phyloP scores from a whole-genome alignment of 2,888 invertebrate genomes.

The Matsumyia berberina region DNA sequence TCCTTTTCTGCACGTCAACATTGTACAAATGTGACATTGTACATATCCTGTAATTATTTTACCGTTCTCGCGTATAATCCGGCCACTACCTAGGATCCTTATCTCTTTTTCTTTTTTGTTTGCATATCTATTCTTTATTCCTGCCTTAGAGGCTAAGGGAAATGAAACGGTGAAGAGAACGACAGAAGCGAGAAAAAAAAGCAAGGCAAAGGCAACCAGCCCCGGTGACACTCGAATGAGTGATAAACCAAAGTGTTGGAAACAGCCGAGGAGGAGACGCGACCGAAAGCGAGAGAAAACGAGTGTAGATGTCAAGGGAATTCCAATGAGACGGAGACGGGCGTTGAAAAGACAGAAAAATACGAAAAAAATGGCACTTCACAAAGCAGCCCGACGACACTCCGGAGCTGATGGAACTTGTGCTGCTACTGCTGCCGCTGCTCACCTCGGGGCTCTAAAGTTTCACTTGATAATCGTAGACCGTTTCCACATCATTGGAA shows the following conservation, averaged over 20 bases:
- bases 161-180: constrained; percentile 8
- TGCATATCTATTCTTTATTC: constrained; percentile 12
- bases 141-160: constrained; percentile 19
- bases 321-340: constrained; percentile 38
- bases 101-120: constrained; percentile 13
- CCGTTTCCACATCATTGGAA: constrained; percentile 68
- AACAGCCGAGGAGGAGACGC: constrained; percentile 26
- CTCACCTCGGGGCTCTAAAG: constrained; percentile 58
- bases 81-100: constrained; percentile 36
- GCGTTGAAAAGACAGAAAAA: constrained; percentile 40
- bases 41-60: constrained; percentile 69
- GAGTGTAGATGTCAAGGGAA: constrained; percentile 56
- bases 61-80: constrained; percentile 55
- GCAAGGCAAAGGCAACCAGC: too few relatives aligned
- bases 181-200: neutral
- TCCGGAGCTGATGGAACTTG: constrained; percentile 30
- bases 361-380: constrained; percentile 30
- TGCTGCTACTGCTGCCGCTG: too few relatives aligned
- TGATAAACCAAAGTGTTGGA: constrained; percentile 63
- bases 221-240: constrained; percentile 56
- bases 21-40: constrained; percentile 35
- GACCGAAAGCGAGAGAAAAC: neutral
- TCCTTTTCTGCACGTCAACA: constrained; percentile 10
- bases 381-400: constrained; percentile 35
- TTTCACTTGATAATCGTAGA: constrained; percentile 67